Evolutionary conservation across 2,113 vertebrate species (phyloP), one percentile per base, ranked within the genome.

Genomic region (Sander lucioperca): DNA sequence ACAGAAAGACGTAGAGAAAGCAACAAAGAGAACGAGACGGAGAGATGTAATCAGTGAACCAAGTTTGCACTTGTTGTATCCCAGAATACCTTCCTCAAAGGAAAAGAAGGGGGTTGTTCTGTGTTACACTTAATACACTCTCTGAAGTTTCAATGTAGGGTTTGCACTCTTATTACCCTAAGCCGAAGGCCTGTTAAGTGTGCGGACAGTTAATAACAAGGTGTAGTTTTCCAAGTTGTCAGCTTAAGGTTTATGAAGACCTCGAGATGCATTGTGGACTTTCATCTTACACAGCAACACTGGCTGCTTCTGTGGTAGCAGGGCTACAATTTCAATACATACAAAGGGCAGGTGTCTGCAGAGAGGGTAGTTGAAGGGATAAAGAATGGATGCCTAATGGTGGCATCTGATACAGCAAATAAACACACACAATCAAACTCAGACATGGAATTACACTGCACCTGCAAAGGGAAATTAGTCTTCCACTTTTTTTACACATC

Each of bases 121-220:
- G 88, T 81, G 88, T 89, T 86, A 82, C 83, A 82, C 88, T 93
- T 91, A 90, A 91, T 89, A 91, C 88, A 87, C 88, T 86, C 90
- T 94, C 92, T 95, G 94, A 93, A 93, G 94, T 93, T 88, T 91
- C 93, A 88, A 77, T 84, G 83, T 87, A 64, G 84, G 83, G 82
- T 87, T 91, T 91, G 88, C 92, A 92, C 93, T 93, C 93, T 94
- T 93, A 94, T 95, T 95, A 94, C 82, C 80, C 81, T 92, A 93
- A 95, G 91, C 90, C 94, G 88, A 89, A 78, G 93, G 87, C 82
- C 91, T 91, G 89, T 94, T 94, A 92, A 92, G 90, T 92, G 86
- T 89, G 90, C 59, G 92, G 94, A 91, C 91, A 90, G 64, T 91
- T 93, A 95, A 96, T 95, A 91, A 95, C 93, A 93, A 93, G 95